Base-by-base conservation (phyloP, 2,797 vertebrate species). In the Channa striata region DNA sequence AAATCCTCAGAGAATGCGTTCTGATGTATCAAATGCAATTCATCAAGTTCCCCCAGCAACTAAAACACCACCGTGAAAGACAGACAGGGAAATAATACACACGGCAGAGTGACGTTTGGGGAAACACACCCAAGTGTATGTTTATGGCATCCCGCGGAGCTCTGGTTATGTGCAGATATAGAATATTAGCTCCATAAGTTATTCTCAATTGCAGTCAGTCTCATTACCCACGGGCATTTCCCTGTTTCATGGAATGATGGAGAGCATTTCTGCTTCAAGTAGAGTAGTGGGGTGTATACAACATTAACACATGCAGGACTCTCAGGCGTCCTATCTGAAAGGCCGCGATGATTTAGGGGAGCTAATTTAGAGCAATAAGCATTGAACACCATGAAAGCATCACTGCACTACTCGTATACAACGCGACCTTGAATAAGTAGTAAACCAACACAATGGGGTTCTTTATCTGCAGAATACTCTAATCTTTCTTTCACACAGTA, bases 141-240 rank as follows among this genome's bases (percentile, higher is more conserved):
- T 93, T 93, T 92, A 93, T 86, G 90, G 86, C 79, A 40, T 81
- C 72, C 82, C 85, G 85, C 78, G 80, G 85, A 87, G 89, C 84
- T 82, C 78, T 82, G 88, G 85, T 88, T 89, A 84, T 87, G 92
- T 70, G 84, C 89, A 92, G 87, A 90, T 93, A 92, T 89, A 89
- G 91, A 93, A 93, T 95, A 95, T 95, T 94, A 93, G 91, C 90
- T 90, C 93, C 89, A 94, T 94, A 95, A 93, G 88, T 94, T 94
- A 94, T 83, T 91, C 92, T 90, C 92, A 91, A 93, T 93, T 92
- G 92, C 91, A 93, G 89, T 92, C 87, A 81, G 87, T 90, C 88
- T 92, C 91, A 93, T 93, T 92, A 92, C 92, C 90, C 89, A 85
- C 78, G 37, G 87, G 91, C 87, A 86, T 88, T 91, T 87, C 80